Conservation (phyloP, 2,113 vertebrate species). For the Sphyrna mokarran region DNA sequence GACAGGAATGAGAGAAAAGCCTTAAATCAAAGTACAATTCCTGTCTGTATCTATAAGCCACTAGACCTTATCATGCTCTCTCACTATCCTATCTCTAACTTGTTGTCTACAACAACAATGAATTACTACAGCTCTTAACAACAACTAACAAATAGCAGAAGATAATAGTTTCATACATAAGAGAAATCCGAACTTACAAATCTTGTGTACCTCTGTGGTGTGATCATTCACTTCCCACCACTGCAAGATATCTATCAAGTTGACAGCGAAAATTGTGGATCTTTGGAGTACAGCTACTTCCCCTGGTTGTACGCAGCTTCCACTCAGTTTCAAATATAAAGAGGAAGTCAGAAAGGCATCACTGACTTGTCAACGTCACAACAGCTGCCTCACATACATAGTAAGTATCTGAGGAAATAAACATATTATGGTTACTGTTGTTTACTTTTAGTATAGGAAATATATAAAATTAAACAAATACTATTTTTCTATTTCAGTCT, state of each 20-base stretch:
- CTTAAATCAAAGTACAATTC: neutral
- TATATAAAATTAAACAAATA: neutral
- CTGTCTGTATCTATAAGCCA: neutral
- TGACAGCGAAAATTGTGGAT: neutral
- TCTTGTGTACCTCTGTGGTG: neutral
- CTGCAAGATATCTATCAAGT: too few relatives aligned
- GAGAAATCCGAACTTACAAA: neutral
- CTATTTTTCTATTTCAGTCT: neutral
- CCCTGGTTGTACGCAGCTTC: neutral
- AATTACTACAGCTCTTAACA: neutral
- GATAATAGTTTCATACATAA: neutral
- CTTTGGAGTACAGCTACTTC: neutral
- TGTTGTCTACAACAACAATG: neutral
- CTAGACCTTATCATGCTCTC: neutral
- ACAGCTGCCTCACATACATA: neutral
- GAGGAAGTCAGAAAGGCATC: slow-evolving; percentile 21
- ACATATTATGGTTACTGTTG: neutral
- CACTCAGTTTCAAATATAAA: neutral
- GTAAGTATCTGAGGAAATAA: slow-evolving; percentile 13
- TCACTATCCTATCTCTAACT: neutral
- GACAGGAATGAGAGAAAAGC: neutral
- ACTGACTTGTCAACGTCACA: neutral
- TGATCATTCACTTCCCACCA: neutral
- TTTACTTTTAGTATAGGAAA: neutral
- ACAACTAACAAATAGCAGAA: neutral